Percentiles rank a stretch among this genome's conserved stretches.
Conservation (phyloP, 1,140 invertebrate species). For the Anoplophora glabripennis region DNA sequence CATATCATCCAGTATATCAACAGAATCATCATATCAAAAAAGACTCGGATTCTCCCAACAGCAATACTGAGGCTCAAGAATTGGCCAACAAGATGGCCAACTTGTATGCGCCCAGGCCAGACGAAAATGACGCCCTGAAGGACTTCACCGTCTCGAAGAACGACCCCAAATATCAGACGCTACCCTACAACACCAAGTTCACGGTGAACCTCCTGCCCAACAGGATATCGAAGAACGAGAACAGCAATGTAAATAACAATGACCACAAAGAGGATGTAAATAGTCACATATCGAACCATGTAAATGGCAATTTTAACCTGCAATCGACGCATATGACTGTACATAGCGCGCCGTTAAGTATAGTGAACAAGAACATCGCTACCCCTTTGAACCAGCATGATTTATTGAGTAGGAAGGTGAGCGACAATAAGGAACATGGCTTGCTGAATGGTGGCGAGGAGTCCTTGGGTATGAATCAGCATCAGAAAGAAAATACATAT, state of each 20-base stretch:
- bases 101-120: constrained; percentile 25
- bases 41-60: constrained; percentile 34
- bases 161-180: constrained; percentile 90
- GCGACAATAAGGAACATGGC: constrained; percentile 24
- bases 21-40: constrained; percentile 44
- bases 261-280: constrained; percentile 36
- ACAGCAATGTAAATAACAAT: constrained; percentile 18
- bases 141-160: constrained; percentile 69
- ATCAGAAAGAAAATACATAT: constrained; percentile 19
- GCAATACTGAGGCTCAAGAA: constrained; percentile 33
- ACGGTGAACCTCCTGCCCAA: constrained; percentile 55
- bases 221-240: constrained; percentile 42
- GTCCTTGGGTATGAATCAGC: neutral
- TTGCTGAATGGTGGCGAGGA: constrained; percentile 19
- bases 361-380: constrained; percentile 64
- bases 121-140: constrained; percentile 42
- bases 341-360: constrained; percentile 63
- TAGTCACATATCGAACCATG: constrained; percentile 42
- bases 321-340: constrained; percentile 56
- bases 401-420: constrained; percentile 38
- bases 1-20: constrained; percentile 47
- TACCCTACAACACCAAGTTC: constrained; percentile 87
- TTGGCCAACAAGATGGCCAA: constrained; percentile 35
- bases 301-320: constrained; percentile 33
- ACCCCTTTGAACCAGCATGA: constrained; percentile 58